phyloP scores from a whole-genome alignment of 2,888 invertebrate species.

The Vesta saturnalis region DNA sequence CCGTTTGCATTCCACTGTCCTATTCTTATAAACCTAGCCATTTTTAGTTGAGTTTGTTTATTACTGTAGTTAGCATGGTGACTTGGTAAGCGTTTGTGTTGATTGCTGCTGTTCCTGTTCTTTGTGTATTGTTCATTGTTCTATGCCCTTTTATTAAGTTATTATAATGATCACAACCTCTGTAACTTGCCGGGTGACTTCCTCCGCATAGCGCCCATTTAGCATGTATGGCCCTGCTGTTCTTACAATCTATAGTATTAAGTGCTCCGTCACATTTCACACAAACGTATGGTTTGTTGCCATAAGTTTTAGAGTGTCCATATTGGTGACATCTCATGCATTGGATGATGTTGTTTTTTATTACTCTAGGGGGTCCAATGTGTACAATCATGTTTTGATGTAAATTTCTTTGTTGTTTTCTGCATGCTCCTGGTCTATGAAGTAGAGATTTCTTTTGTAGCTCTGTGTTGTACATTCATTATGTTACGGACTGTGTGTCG shows the following conservation, averaged over 20 bases:
- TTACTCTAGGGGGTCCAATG: not conserved
- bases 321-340: not conserved
- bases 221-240: slow-evolving; percentile 45
- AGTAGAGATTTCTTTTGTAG: not conserved
- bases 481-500: not conserved
- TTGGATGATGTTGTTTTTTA: not conserved
- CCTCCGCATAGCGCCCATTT: slow-evolving; percentile 44
- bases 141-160: not conserved
- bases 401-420: not conserved
- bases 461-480: not conserved
- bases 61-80: not conserved
- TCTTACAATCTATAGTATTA: not conserved
- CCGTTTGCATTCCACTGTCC: not conserved
- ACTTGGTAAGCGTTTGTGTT: not conserved
- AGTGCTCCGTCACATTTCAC: not conserved
- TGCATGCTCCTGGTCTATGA: not conserved
- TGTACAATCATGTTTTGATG: not conserved
- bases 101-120: not conserved
- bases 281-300: not conserved
- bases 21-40: not conserved
- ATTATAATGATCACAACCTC: not conserved
- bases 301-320: not conserved
- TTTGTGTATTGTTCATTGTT: not conserved
- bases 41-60: not conserved
- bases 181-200: slow-evolving; percentile 7